phyloP scores from a whole-genome alignment of 2,113 vertebrate genomes.

The Hemichromis elongatus region DNA sequence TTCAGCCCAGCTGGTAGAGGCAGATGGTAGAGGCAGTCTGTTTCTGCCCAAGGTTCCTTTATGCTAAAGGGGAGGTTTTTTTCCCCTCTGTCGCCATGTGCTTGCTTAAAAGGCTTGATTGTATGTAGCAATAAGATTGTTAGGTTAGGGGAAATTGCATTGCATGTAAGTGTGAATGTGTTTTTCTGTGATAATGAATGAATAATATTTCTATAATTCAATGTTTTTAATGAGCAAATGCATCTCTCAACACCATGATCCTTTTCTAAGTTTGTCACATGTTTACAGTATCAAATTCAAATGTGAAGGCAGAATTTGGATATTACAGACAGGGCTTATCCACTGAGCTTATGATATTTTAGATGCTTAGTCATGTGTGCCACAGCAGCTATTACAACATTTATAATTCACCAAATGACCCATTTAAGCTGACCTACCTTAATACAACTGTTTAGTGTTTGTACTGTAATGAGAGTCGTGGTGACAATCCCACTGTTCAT shows the following conservation, averaged over 20 bases:
- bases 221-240: neutral
- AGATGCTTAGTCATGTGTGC: neutral
- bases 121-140: neutral
- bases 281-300: neutral
- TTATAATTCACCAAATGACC: conserved; percentile 6
- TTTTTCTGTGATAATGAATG: neutral
- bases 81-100: neutral
- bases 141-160: neutral
- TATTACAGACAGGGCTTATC: neutral
- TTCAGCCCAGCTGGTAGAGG: neutral
- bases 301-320: neutral
- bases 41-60: neutral
- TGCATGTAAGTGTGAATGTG: neutral
- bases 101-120: neutral
- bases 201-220: conserved; percentile 4
- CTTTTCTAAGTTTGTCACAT: neutral
- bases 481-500: neutral
- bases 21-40: neutral
- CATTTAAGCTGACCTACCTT: conserved; percentile 5
- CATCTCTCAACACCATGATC: neutral
- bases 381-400: conserved; percentile 13
- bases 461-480: neutral
- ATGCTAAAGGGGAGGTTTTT: neutral
- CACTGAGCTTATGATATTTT: neutral
- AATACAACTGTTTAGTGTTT: neutral